These are phyloP conservation scores for Cnemophilus loriae DNA, from an alignment of 2,113 vertebrate species.

Conservation along the genomic window DNA sequence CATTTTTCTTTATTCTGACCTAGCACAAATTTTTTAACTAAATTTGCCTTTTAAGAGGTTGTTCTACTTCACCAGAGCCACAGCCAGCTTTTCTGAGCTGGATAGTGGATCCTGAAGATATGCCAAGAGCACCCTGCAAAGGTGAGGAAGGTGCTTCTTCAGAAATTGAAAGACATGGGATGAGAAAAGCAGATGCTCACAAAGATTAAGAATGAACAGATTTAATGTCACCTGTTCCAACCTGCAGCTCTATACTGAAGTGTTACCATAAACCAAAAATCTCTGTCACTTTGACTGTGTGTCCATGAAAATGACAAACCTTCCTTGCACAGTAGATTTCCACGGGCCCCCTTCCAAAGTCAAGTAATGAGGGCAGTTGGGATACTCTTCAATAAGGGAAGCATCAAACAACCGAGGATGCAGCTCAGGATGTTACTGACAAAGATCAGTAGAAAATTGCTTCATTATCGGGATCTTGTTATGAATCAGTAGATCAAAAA, in stretches of 20 bases:
- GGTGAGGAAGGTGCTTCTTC: background rate
- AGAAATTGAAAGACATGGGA: background rate
- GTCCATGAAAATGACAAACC: background rate
- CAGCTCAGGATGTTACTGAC: background rate
- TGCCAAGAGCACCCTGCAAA: background rate
- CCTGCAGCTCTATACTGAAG: background rate
- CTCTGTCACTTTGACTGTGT: background rate
- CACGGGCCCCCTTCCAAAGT: background rate
- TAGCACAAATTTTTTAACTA: background rate
- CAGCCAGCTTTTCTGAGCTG: background rate
- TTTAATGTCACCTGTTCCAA: background rate
- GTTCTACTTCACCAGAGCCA: background rate
- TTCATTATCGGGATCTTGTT: background rate
- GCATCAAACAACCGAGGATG: background rate
- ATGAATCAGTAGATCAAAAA: background rate
- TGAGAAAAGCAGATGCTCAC: background rate
- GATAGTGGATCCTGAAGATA: background rate
- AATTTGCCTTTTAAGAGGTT: background rate
- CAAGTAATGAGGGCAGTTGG: background rate
- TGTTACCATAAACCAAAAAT: background rate
- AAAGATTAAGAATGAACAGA: background rate
- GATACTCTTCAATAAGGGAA: background rate
- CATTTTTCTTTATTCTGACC: background rate
- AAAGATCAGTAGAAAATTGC: background rate
- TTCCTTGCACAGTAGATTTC: background rate